Evolutionary conservation across 2,113 vertebrate genomes (phyloP), one percentile per base, ranked within the genome.

Genomic region (Peromyscus leucopus): DNA sequence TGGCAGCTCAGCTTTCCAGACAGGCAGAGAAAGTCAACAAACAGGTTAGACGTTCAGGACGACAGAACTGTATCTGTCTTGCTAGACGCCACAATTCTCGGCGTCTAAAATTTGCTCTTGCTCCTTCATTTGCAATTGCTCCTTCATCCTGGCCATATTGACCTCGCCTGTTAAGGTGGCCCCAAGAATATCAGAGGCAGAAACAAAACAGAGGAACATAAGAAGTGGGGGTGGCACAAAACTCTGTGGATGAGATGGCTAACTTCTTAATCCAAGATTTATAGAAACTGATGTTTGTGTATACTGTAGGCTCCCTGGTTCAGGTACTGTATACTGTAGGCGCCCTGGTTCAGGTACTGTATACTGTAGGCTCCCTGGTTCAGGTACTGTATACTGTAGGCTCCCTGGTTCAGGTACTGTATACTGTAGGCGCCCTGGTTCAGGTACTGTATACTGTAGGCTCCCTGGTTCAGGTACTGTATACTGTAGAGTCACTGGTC

Each of bases 191-290:
- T 57, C 75, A 94, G 36, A 72, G n/a, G 69, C 33, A 76, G 57
- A 96, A 94, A 39, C 51, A 61, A 31, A 57, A 80, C 9, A 36
- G n/a, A 95, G 69, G 63, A 96, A 46, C n/a, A 39, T 48, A 83
- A 75, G 88, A 24, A 88, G 42, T 1, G 17, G 36, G 9, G 15
- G 36, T 22, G 55, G 74, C 61, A 89, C 74, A 86, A 85, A 93
- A 79, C 61, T 61, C 33, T 87, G 61, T 80, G 2, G 72, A 6
- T 0, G 28, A 93, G 79, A 39, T 8, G 15, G 46, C 91, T 59
- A 75, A 75, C 36, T 92, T 96, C 71, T 96, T 80, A 95, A 89
- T 79, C 69, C 65, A 92, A 69, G 89, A 71, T 78, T 90, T 92
- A 39, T 94, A 95, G 91, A 96, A 90, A 59, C 75, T 85, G 72